Evolutionary conservation across 2,113 vertebrate species (phyloP), one percentile per base, ranked within the genome.

Genomic region (Cavia aperea): DNA sequence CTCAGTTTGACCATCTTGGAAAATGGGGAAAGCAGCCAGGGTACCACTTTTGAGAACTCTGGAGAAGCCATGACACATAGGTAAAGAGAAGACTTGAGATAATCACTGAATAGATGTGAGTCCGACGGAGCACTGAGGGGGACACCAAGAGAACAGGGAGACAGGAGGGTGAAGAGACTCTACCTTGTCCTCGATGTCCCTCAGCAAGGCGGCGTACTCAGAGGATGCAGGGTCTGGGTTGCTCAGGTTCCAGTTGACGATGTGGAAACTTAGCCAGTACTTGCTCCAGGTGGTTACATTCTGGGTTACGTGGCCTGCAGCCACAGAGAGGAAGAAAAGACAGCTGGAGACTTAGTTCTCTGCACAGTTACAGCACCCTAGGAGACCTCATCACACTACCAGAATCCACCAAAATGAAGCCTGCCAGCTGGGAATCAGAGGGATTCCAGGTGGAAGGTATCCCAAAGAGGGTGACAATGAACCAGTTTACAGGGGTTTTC

Each of bases 221-320:
- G 88, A 62, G 86, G 97, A 97, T 3, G 89, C 88, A 10, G 96
- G 31, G 43, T 97, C 96, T n/a, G 95, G 9, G 46, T 94, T 95
- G 70, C 93, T 97, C 56, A 98, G 82, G 11, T 97, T 97, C 95
- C 96, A 90, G 92, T 97, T 98, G 94, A 97, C 11, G 90, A 98
- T 97, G 65, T 36, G 97, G 70, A 98, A 98, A 65, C 81, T 89
- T n/a, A 98, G 14, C 23, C 95, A 96, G 92, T 97, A 98, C 58
- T 96, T 94, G 0, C 23, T 0, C 85, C 79, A 49, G 56, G 9
- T 15, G 8, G 81, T 39, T 21, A 2, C 16, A 72, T 65, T 75
- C 72, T 85, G 92, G 18, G 85, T 86, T 9, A 58, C 46, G 24
- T 84, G 88, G 65, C 31, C 95, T 95, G 81, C 16, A 86, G 72